These are phyloP conservation scores for Archips crataeganus DNA, from an alignment of 2,888 invertebrate genomes.

Conservation along the genomic window DNA sequence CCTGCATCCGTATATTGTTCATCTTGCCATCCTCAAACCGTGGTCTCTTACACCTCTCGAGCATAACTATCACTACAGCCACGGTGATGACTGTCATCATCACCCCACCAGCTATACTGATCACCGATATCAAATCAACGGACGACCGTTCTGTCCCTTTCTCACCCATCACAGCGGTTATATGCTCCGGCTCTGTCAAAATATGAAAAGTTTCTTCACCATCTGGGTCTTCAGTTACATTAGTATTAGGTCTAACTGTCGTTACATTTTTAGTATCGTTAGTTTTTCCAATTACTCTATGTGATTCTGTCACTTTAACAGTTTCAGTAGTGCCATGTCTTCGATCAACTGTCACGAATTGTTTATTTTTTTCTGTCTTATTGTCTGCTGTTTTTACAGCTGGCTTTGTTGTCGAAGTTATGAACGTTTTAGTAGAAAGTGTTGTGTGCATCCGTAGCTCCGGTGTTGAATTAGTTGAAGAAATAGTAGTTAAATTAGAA, in stretches of 20 bases:
- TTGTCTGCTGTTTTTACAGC: conserved; percentile 35
- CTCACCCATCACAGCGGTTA: conserved; percentile 81
- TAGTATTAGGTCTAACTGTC: conserved; percentile 43
- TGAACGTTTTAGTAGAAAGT: conserved; percentile 47
- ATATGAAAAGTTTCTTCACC: conserved; percentile 83
- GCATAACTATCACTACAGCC: conserved; percentile 80
- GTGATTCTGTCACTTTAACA: conserved; percentile 41
- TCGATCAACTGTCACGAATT: conserved; percentile 26
- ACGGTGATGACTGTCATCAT: conserved; percentile 83
- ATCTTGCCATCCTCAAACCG: conserved; percentile 75
- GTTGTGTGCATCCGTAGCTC: conserved; percentile 45
- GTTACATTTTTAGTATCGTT: conserved; percentile 61
- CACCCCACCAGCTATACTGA: conserved; percentile 82
- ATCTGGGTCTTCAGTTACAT: conserved; percentile 59
- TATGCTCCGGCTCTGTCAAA: conserved; percentile 85
- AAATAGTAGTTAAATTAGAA: conserved; percentile 64
- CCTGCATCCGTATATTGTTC: conserved; percentile 79
- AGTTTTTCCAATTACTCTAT: conserved; percentile 44
- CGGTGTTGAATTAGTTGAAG: conserved; percentile 55
- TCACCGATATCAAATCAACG: conserved; percentile 78
- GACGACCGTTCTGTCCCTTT: conserved; percentile 72
- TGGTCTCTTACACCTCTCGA: conserved; percentile 75
- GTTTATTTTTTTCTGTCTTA: conserved; percentile 13
- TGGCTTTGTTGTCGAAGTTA: conserved; percentile 43
- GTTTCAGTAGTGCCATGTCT: conserved; percentile 45